Percentiles rank a stretch among this genome's conserved stretches.
Evolutionary conservation across 2,888 invertebrate species (phyloP).

Genomic region (Mythimna vitellina): DNA sequence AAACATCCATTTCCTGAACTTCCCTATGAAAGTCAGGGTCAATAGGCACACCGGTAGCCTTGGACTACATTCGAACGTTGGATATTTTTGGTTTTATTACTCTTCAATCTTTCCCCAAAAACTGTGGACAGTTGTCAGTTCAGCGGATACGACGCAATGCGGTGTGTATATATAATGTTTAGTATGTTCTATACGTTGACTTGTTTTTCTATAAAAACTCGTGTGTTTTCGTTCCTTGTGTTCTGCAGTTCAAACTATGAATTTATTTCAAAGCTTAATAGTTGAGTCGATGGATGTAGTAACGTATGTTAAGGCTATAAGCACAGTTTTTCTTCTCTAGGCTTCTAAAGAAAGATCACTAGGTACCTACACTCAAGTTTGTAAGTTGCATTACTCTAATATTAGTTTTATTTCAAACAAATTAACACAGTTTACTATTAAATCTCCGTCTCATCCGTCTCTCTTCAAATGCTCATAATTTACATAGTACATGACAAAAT

Average conservation of each 20-base stretch:
- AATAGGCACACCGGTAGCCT: conserved; percentile 40
- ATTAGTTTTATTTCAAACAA: not conserved
- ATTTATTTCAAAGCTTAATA: conserved; percentile 8
- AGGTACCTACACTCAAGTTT: no score
- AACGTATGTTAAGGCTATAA: no score
- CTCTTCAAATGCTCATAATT: not conserved
- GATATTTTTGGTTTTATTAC: conserved; percentile 31
- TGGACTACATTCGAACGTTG: conserved; percentile 43
- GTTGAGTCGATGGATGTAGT: not conserved
- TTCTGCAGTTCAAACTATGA: not conserved
- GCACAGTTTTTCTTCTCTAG: not conserved
- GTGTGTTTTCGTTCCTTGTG: conserved; percentile 5
- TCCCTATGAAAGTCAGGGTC: conserved; percentile 66
- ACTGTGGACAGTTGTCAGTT: conserved; percentile 12
- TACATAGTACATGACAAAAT: not conserved
- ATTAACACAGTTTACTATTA: not conserved
- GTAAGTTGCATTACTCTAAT: not conserved
- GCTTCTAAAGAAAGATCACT: no score
- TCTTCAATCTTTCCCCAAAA: conserved; percentile 18
- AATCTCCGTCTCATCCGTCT: not conserved
- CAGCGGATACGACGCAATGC: conserved; percentile 39
- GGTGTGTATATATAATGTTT: conserved; percentile 15
- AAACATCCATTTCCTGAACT: conserved; percentile 64
- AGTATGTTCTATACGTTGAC: conserved; percentile 21
- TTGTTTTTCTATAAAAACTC: conserved; percentile 2